Conservation (phyloP, 2,113 vertebrate genomes). For the Pongo pygmaeus region DNA sequence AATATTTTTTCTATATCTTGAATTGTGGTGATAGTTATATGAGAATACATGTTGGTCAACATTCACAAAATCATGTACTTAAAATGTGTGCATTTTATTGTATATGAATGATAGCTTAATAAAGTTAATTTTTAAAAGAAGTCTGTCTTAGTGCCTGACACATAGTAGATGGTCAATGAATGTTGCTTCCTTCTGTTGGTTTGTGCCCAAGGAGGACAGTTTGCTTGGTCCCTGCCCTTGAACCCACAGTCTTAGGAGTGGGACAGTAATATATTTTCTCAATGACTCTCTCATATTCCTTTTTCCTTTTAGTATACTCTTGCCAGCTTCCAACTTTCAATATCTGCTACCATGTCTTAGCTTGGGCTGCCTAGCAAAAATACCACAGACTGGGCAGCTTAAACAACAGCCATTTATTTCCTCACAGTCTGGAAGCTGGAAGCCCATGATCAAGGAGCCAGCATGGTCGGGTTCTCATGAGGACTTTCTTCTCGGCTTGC, state of each 20-base stretch:
- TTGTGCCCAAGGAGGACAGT: not conserved
- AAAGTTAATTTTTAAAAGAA: not conserved
- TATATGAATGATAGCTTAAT: not conserved
- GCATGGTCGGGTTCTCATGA: not conserved
- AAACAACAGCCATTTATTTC: no score
- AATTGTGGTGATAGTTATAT: not conserved
- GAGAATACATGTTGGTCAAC: not conserved
- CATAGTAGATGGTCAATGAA: not conserved
- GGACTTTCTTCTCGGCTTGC: not conserved
- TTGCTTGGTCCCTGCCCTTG: rapidly evolving
- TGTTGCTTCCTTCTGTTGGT: not conserved
- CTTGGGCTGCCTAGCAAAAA: not conserved
- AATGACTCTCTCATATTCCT: not conserved
- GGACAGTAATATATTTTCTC: not conserved
- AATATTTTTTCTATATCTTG: not conserved
- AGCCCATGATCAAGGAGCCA: not conserved
- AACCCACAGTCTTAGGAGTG: not conserved
- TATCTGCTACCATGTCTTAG: not conserved
- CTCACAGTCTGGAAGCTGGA: not conserved
- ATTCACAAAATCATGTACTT: not conserved
- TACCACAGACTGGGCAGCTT: not conserved
- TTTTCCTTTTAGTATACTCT: not conserved
- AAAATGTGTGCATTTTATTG: not conserved
- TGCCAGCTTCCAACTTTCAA: not conserved
- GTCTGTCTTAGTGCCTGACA: not conserved